Base-by-base conservation (phyloP, 1,140 invertebrate species). In the Xylocopa sonorina region DNA sequence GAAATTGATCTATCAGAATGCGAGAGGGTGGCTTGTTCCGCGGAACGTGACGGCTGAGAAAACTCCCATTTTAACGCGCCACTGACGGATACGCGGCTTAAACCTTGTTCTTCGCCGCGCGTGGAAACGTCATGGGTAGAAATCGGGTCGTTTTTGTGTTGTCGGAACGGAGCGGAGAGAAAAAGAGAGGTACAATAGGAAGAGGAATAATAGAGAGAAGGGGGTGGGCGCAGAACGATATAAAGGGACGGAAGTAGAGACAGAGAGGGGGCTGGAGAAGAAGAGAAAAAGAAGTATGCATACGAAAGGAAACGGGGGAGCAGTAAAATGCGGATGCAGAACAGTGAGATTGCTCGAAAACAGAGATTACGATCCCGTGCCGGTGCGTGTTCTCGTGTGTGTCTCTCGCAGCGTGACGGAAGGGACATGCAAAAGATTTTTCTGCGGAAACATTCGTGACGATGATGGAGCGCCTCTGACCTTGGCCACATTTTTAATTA, bases 391-490 rank as follows among this genome's bases (percentile, higher is more conserved):
- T 29, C 57, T 51, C 18, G 34, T 51, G 34, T 67, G 51, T 67
- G 27, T 71, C 50, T 29, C 74, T 57, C 57, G 27, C 16, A 14
- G 21, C n/a, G 60, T 62, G 55, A 57, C 41, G 14, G 46, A 68
- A 46, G 64, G 62, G 6, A 6, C 83, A 83, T 84, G 83, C 83
- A 83, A 68, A 68, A 53, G 63, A 74, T 67, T 55, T 55, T 83
- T 48, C 55, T 57, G 58, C 78, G 82, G 57, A 64, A 29, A 77
- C 48, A 46, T 34, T 3, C 12, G 21, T n/a, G 21, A 38, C 41
- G 34, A 43, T n/a, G n/a, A n/a, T n/a, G 32, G 43, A 50, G 78
- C 62, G 60, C 29, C 16, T 62, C 34, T 68, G 67, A 78, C 71
- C 60, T 48, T n/a, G 50, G 24, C 73, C 60, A 14, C 48, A 18